Base-by-base conservation (phyloP, 35 echinoderm and acorn worm species). In the Ophioderma brevispina region DNA sequence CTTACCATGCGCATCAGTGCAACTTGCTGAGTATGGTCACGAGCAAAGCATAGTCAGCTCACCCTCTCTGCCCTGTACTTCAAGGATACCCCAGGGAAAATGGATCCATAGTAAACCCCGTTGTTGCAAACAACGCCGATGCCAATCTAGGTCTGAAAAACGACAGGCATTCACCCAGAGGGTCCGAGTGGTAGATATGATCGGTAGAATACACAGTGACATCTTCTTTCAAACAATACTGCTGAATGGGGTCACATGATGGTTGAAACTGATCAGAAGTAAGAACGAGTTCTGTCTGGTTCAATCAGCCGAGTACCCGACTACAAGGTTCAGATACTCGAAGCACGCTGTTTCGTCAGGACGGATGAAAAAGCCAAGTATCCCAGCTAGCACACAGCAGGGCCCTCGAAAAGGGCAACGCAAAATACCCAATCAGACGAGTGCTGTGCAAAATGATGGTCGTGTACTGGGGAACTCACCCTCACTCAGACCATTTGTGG, bases 191-290 rank as follows among this genome's bases (percentile, higher is more conserved):
- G 89, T 95, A 11, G 89, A 95, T 78, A 28, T 95, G 89, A 2
- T 87, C 31, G 94, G 94, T 55, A 78, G 84, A 21, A 82, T 95
- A 78, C 94, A 95, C 84, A 84, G 84, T 43, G 89, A 95, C 43
- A 95, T 95, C 63, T 92, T 83, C 76, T 94, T 95, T 84, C 89
- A 91, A 78, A 64, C n/a, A 39, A 55, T 87, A 31, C 36, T 95
- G 78, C 76, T 95, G 0, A 91, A 82, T 30, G 89, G 86, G 21
- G 86, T 94, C 0, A 84, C 35, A 0, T 94, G 1, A 88, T 84
- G 38, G 17, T 94, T 11, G n/a, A 94, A 94, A 63, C 63, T 94
- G 0, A 56, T 46, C 21, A 19, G 81, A 0, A 78, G 79, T 21
- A 89, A 88, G 32, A 35, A 82, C 31, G 33, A 50, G 34, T 93